Percentiles rank a stretch among this genome's conserved stretches.
phyloP scores from a whole-genome alignment of 2,113 vertebrate genomes.

The Gracilinanus agilis region DNA sequence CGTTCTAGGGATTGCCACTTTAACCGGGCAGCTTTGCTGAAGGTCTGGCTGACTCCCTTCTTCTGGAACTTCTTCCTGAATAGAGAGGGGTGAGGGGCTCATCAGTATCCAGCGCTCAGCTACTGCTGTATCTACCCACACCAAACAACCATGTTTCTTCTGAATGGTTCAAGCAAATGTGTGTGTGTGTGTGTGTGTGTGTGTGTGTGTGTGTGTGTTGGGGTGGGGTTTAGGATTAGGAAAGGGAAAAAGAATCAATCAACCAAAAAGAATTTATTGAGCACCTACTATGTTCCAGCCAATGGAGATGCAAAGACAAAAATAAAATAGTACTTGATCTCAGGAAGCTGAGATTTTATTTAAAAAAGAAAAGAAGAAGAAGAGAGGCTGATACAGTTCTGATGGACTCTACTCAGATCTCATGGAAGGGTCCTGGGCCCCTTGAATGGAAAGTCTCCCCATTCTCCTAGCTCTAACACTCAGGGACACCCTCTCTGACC shows the following conservation, averaged over 20 bases:
- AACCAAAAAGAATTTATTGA: neutral
- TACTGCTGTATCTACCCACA: neutral
- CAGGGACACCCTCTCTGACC: conserved; percentile 75
- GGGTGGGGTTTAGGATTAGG: too few relatives aligned
- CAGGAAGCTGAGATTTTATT: neutral
- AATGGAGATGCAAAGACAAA: neutral
- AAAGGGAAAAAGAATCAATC: neutral
- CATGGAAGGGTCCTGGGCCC: neutral
- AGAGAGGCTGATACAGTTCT: neutral
- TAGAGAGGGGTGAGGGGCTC: neutral
- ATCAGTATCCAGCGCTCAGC: neutral
- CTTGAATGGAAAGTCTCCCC: neutral
- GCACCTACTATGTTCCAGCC: neutral
- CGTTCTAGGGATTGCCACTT: conserved; percentile 97
- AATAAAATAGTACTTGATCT: neutral
- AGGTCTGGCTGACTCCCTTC: conserved; percentile 88
- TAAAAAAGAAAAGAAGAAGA: neutral
- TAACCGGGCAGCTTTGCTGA: conserved; percentile 93
- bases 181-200: too few relatives aligned
- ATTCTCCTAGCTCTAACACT: neutral
- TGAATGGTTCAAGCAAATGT: neutral
- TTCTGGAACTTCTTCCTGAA: conserved; percentile 93
- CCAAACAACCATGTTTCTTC: neutral
- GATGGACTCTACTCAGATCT: neutral
- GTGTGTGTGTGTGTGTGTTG: neutral